Percentiles rank a stretch among this genome's conserved stretches.
Conservation (phyloP, 2,888 invertebrate species). For the Autographa gamma region DNA sequence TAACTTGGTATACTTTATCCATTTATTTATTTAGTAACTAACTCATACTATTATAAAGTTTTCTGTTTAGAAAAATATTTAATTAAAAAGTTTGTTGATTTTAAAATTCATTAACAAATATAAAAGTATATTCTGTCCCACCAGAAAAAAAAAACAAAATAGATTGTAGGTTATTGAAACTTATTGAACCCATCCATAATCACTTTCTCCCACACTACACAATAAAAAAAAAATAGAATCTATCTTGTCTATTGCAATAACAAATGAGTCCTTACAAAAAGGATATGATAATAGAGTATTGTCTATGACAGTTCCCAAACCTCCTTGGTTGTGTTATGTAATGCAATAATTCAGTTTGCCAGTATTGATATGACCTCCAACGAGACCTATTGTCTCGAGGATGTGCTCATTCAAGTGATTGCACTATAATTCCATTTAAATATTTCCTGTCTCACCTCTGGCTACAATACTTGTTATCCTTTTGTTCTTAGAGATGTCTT, state of each 20-base stretch:
- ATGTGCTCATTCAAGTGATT: constrained; percentile 63
- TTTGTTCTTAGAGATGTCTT: not conserved
- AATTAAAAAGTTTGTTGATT: no score
- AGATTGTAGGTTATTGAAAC: no score
- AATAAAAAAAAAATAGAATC: not conserved
- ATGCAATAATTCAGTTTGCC: constrained; percentile 51
- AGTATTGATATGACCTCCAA: constrained; percentile 65
- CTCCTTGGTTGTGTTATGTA: constrained; percentile 30
- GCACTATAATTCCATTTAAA: constrained; percentile 54
- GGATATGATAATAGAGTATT: not conserved
- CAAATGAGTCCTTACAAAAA: not conserved
- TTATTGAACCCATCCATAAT: not conserved
- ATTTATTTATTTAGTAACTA: no score
- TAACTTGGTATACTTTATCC: no score
- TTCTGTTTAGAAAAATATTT: no score
- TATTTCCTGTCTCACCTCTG: constrained; percentile 35
- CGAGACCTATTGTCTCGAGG: constrained; percentile 55
- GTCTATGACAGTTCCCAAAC: constrained; percentile 7
- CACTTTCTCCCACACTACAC: not conserved
- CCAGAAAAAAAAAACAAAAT: no score
- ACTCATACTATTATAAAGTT: no score
- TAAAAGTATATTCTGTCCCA: no score
- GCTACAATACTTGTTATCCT: not conserved
- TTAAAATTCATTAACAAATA: not conserved
- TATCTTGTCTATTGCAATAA: not conserved